These are phyloP conservation scores for Steinernema scapterisci DNA, from an alignment of 2,888 invertebrate genomes.

Conservation along the genomic window DNA sequence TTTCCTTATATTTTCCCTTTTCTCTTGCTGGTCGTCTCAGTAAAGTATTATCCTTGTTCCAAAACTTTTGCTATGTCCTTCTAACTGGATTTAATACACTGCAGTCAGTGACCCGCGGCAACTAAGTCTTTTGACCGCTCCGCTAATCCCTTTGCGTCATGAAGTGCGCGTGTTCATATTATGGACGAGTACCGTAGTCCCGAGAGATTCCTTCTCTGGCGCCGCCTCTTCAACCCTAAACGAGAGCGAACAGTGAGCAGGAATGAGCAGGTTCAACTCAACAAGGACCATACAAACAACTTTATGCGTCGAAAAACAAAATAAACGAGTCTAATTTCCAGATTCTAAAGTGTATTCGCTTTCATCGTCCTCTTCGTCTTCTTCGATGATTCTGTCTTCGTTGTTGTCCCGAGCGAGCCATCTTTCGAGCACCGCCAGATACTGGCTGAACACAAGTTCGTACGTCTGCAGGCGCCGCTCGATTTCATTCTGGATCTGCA, in stretches of 20 bases:
- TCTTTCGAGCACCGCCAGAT: neutral
- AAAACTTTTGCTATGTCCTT: neutral
- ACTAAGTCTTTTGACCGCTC: conserved; percentile 7
- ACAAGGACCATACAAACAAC: too few relatives aligned
- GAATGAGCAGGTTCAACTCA: too few relatives aligned
- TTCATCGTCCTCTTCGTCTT: conserved; percentile 36
- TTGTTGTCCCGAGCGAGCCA: neutral
- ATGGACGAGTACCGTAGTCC: too few relatives aligned
- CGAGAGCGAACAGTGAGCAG: too few relatives aligned
- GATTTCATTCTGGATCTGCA: conserved; percentile 55
- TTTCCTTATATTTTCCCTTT: too few relatives aligned
- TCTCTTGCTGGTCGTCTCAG: too few relatives aligned
- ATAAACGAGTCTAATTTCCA: neutral
- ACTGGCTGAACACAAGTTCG: conserved; percentile 41
- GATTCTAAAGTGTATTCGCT: conserved; percentile 13
- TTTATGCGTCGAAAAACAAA: too few relatives aligned
- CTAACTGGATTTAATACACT: neutral
- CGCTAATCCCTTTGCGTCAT: conserved; percentile 22
- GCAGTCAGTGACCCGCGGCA: conserved; percentile 20
- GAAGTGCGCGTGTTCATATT: neutral
- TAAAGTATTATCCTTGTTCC: too few relatives aligned
- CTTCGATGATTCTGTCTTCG: conserved; percentile 21
- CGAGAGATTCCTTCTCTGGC: too few relatives aligned
- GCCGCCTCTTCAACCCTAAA: too few relatives aligned
- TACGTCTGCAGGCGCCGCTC: conserved; percentile 52